These are phyloP conservation scores for Apis florea DNA, from an alignment of 1,140 invertebrate genomes.

Conservation along the genomic window DNA sequence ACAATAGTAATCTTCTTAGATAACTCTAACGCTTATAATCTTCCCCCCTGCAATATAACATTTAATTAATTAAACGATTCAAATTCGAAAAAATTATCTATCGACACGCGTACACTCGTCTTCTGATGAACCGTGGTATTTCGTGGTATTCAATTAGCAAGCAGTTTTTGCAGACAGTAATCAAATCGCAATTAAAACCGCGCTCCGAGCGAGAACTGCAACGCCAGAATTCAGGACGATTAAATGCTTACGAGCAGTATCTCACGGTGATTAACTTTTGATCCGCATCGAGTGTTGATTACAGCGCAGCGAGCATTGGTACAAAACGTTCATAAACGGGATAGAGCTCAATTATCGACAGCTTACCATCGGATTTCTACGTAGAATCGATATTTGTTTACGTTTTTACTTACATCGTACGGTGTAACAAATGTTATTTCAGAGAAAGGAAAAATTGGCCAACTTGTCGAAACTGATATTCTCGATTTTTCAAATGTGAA, in stretches of 20 bases:
- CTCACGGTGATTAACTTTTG: conserved; percentile 48
- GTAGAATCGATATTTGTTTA: neutral
- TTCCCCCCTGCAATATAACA: too few relatives aligned
- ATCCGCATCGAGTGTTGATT: conserved; percentile 41
- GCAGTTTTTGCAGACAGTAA: conserved; percentile 13
- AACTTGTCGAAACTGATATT: too few relatives aligned
- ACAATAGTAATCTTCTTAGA: too few relatives aligned
- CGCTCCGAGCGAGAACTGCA: conserved; percentile 11
- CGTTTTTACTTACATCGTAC: neutral
- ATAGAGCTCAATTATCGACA: conserved; percentile 21
- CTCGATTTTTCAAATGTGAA: too few relatives aligned
- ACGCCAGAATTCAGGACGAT: conserved; percentile 19
- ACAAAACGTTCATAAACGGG: conserved; percentile 16
- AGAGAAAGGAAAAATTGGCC: too few relatives aligned
- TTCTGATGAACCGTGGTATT: neutral
- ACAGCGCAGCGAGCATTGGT: neutral
- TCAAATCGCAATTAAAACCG: conserved; percentile 39
- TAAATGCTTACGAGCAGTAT: conserved; percentile 45
- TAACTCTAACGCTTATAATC: too few relatives aligned
- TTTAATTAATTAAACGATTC: too few relatives aligned
- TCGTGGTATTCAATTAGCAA: neutral
- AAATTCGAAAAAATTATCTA: too few relatives aligned
- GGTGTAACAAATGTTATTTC: neutral
- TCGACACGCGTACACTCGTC: too few relatives aligned
- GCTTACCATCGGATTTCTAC: neutral